phyloP scores from a whole-genome alignment of 2,888 invertebrate genomes.

The Drosophila kanekoi region DNA sequence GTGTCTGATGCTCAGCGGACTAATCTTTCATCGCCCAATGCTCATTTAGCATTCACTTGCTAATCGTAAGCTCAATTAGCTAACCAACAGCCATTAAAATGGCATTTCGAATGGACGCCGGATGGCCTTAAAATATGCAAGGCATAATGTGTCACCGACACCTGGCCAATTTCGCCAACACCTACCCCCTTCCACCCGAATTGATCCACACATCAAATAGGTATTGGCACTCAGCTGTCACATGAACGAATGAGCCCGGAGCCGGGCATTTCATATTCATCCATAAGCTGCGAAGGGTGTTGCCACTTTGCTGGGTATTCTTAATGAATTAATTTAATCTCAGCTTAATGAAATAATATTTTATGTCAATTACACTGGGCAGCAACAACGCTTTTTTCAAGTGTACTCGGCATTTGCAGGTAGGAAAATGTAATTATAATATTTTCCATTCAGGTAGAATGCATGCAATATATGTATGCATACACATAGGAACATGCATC shows the following conservation, averaged over 20 bases:
- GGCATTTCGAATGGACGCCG: constrained; percentile 52
- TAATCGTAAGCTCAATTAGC: constrained; percentile 72
- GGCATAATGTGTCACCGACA: constrained; percentile 61
- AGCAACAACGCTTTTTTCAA: not conserved
- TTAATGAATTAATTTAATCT: constrained; percentile 48
- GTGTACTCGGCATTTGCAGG: not conserved
- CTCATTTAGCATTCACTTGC: constrained; percentile 51
- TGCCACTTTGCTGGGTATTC: constrained; percentile 28
- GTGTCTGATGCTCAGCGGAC: constrained; percentile 12
- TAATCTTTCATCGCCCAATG: constrained; percentile 25
- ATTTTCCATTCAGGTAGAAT: not conserved
- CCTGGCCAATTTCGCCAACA: constrained; percentile 41
- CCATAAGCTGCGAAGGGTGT: constrained; percentile 35
- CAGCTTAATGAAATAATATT: constrained; percentile 64
- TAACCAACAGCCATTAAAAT: constrained; percentile 68
- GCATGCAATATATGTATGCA: not conserved
- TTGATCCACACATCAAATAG: constrained; percentile 41
- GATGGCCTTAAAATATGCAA: constrained; percentile 69
- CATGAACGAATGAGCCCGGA: not conserved
- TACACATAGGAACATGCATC: not conserved
- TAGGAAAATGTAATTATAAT: not conserved
- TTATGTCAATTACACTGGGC: constrained; percentile 54
- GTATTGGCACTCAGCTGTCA: constrained; percentile 35
- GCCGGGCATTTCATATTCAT: constrained; percentile 29
- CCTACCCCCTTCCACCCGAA: constrained; percentile 18